Base-by-base conservation (phyloP, 2,797 vertebrate genomes). In the Otolemur crassicaudatus region DNA sequence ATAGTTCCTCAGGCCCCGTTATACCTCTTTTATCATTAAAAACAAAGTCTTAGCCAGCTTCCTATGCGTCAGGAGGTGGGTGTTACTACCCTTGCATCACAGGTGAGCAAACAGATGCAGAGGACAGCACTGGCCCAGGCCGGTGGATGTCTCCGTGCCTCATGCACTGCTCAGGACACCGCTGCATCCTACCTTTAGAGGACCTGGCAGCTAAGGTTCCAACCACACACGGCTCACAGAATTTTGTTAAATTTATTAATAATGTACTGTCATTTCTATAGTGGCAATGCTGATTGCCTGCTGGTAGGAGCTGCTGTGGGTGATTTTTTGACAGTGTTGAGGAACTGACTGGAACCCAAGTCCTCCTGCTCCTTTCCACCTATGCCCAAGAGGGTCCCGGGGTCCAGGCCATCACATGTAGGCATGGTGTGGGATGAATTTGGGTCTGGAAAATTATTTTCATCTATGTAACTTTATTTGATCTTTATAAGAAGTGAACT, bases 21-120 rank as follows among this genome's bases (percentile, higher is more conserved):
- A 77, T 75, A 89, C 56, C 94, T 76, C 53, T 94, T 96, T 97
- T 94, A 70, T 93, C 88, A 87, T 95, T 97, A 97, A 97, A 96
- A 87, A 96, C 67, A 96, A 90, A 92, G 91, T 70, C 69, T 79
- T 96, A 63, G 86, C 37, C 90, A 63, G 77, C 94, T 90, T 94
- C 77, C 61, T 94, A 37, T 88, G 65, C 75, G 84, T 60, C 69
- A 79, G 43, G 19, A 13, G 94, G 37, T 53, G 92, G 63, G 9
- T 53, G 94, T 97, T 94, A 94, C 77, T 96, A 87, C 77, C 61
- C 80, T 72, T 65, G 31, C 49, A 91, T 37, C 63, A 86, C 94
- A 94, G 95, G 70, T 91, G 60, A 85, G 83, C 92, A 96, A 93
- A 94, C 56, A 83, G 56, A 91, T 81, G n/a, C 13, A 23, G 60